Evolutionary conservation across 2,113 vertebrate species (phyloP).

Genomic region (Coryphaenoides rupestris): DNA sequence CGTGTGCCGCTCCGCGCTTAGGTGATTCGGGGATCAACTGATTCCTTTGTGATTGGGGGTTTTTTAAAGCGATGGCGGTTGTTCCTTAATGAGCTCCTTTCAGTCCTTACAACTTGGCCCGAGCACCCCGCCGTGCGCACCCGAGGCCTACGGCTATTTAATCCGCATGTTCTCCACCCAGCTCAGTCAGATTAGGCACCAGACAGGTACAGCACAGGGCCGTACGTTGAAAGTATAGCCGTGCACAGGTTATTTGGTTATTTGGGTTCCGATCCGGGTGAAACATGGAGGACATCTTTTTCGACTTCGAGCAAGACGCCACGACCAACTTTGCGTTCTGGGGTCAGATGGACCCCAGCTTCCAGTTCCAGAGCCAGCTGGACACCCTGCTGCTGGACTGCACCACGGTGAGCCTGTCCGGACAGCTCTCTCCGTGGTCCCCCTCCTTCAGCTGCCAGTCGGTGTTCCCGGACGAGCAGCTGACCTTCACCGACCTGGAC

Average conservation of each 20-base stretch:
- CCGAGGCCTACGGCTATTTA: slow-evolving; percentile 65
- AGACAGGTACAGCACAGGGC: not conserved
- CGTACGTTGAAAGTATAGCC: not conserved
- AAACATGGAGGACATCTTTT: slow-evolving; percentile 70
- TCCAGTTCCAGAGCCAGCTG: slow-evolving; percentile 60
- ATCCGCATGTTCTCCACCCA: slow-evolving; percentile 32
- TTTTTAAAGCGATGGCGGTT: slow-evolving; percentile 59
- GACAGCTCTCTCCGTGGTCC: slow-evolving; percentile 55
- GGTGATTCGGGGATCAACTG: slow-evolving; percentile 56
- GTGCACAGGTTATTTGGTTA: not conserved
- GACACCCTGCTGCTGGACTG: slow-evolving; percentile 65
- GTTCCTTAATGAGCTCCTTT: slow-evolving; percentile 63
- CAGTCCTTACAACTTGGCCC: slow-evolving; percentile 54
- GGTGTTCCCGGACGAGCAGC: slow-evolving; percentile 60
- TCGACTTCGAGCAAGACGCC: slow-evolving; percentile 63
- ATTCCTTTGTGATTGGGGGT: slow-evolving; percentile 59
- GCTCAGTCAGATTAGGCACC: slow-evolving; percentile 1
- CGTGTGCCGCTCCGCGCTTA: slow-evolving; percentile 52
- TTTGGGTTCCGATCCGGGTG: not conserved
- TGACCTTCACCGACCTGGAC: slow-evolving; percentile 55
- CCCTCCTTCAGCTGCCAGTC: slow-evolving; percentile 40
- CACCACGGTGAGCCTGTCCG: slow-evolving; percentile 31
- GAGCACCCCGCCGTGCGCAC: slow-evolving; percentile 48
- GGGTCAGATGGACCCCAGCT: slow-evolving; percentile 55
- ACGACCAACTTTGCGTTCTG: slow-evolving; percentile 66